Evolutionary conservation across 2,113 vertebrate genomes (phyloP).

Genomic region (Drymodes brunneopygia): DNA sequence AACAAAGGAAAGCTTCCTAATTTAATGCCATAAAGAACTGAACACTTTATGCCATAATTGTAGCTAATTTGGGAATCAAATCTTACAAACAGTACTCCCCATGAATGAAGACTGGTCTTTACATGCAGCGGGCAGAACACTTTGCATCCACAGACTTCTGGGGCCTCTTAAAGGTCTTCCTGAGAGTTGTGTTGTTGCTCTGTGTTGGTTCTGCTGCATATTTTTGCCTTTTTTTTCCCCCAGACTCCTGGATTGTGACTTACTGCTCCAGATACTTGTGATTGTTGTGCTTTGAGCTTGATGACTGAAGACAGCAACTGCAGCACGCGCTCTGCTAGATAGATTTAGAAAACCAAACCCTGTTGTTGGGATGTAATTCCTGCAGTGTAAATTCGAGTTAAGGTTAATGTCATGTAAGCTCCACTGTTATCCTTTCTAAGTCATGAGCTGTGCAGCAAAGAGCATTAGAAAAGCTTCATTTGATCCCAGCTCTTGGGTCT

Average conservation of each 20-base stretch:
- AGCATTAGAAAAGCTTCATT: constrained; percentile 16
- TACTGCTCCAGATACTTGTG: neutral
- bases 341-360: neutral
- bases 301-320: neutral
- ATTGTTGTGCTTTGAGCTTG: neutral
- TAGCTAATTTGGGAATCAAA: neutral
- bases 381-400: neutral
- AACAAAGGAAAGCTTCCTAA: too few species aligned
- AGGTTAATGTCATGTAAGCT: constrained; percentile 42
- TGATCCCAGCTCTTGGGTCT: constrained; percentile 21
- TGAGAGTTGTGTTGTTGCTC: neutral
- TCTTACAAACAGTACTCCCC: neutral
- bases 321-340: neutral
- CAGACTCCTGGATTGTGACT: neutral
- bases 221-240: neutral
- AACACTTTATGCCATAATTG: neutral
- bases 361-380: constrained; percentile 3
- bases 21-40: neutral
- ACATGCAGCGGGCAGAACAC: neutral
- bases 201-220: neutral
- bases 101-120: neutral
- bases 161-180: neutral
- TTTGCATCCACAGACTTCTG: neutral
- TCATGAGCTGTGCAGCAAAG: neutral
- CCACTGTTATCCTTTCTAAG: constrained; percentile 7